Conservation (phyloP, 2,888 invertebrate genomes). For the Yponomeuta evonymella region DNA sequence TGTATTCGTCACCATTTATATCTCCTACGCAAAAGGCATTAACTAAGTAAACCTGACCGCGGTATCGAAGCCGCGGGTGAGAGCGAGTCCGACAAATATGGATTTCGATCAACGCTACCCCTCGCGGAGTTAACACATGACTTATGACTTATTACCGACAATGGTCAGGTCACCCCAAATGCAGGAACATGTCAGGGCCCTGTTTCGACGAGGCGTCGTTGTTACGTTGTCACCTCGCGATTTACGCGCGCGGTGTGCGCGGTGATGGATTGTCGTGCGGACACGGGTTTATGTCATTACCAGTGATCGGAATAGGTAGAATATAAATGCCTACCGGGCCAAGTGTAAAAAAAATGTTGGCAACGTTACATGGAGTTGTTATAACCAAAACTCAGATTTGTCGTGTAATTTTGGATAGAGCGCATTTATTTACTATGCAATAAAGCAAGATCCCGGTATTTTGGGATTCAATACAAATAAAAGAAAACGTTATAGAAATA, state of each 20-base stretch:
- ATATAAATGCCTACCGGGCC: too few relatives aligned
- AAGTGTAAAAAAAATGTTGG: too few relatives aligned
- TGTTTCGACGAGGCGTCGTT: slow-evolving; percentile 67
- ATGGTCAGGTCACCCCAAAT: slow-evolving; percentile 24
- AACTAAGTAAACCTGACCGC: background rate
- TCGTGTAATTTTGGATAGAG: too few relatives aligned
- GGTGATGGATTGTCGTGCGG: background rate
- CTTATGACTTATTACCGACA: slow-evolving; percentile 62
- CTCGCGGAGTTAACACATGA: slow-evolving; percentile 57
- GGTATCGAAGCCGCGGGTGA: background rate
- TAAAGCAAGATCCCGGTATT: too few relatives aligned
- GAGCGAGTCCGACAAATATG: slow-evolving; percentile 41
- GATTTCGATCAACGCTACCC: slow-evolving; percentile 43
- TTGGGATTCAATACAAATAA: too few relatives aligned
- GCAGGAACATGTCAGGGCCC: slow-evolving; percentile 43
- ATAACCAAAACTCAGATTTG: too few relatives aligned
- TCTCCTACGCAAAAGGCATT: too few relatives aligned
- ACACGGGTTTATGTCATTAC: background rate
- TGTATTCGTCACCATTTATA: too few relatives aligned
- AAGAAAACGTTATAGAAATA: too few relatives aligned
- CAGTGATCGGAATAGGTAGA: background rate
- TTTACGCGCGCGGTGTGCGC: slow-evolving; percentile 49
- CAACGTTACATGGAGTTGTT: too few relatives aligned
- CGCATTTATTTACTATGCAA: too few relatives aligned
- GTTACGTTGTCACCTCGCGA: slow-evolving; percentile 51